Conservation (phyloP, 2,113 vertebrate species). For the Dasypus novemcinctus region DNA sequence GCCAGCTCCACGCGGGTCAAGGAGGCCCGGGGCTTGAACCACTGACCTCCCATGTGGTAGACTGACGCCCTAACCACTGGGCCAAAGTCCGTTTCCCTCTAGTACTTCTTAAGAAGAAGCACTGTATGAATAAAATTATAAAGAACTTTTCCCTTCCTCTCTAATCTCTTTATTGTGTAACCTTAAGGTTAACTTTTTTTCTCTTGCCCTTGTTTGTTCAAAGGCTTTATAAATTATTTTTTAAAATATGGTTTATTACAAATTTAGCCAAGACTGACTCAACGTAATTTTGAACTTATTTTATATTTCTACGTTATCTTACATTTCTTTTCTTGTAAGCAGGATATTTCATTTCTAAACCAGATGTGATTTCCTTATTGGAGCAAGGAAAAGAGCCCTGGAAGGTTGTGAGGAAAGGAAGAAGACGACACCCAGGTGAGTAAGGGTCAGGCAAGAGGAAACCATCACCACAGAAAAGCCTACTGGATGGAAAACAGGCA, state of each 20-base stretch:
- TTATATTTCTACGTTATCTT: not conserved
- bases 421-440: constrained; percentile 35
- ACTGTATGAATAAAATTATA: constrained; percentile 11
- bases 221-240: not conserved
- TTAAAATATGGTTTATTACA: not conserved
- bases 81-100: too few species aligned
- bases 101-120: constrained; percentile 4
- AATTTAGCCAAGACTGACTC: constrained; percentile 20
- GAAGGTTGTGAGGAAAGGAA: constrained; percentile 55
- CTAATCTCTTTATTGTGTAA: not conserved
- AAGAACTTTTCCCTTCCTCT: not conserved
- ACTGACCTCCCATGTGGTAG: too few species aligned
- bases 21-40: too few species aligned
- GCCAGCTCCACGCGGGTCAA: too few species aligned
- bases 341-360: constrained; percentile 73
- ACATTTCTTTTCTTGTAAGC: constrained; percentile 37
- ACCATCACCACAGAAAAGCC: not conserved
- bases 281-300: constrained; percentile 39
- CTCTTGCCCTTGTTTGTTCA: constrained; percentile 3
- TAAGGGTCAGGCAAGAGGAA: not conserved
- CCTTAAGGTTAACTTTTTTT: constrained; percentile 13
- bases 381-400: constrained; percentile 76
- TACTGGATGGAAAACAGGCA: not conserved
- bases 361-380: constrained; percentile 74
- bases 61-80: too few species aligned